phyloP scores from a whole-genome alignment of 2,888 invertebrate species.

The Girardia tigrina region DNA sequence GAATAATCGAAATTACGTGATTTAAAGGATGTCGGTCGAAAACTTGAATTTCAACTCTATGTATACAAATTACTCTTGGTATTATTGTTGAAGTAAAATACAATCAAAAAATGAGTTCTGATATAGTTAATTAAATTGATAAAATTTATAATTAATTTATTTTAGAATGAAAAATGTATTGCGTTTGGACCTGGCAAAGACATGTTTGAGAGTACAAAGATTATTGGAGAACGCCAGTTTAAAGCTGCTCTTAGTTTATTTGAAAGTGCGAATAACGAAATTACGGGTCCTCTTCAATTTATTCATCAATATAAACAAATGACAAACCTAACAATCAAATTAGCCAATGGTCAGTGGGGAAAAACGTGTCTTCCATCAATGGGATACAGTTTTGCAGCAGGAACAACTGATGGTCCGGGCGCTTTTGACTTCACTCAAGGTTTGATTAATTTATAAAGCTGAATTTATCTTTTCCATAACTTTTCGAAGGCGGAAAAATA shows the following conservation, averaged over 20 bases:
- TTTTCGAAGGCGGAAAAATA: no score
- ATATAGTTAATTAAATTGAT: no score
- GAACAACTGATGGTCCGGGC: conserved; percentile 49
- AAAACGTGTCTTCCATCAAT: conserved; percentile 72
- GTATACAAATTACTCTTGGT: no score
- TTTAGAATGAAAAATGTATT: conserved; percentile 59
- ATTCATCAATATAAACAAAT: conserved; percentile 73
- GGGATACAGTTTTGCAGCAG: conserved; percentile 77
- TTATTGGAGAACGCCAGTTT: conserved; percentile 67
- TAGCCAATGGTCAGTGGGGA: conserved; percentile 51
- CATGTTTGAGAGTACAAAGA: conserved; percentile 78
- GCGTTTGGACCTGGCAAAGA: conserved; percentile 74
- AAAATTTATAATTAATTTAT: neutral
- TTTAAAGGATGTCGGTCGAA: no score
- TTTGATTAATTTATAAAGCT: no score
- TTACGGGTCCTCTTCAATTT: conserved; percentile 62
- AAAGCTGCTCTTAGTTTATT: conserved; percentile 61
- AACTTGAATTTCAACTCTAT: no score
- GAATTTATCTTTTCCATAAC: no score
- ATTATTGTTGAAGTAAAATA: no score
- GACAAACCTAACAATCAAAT: conserved; percentile 53
- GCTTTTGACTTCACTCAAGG: conserved; percentile 44
- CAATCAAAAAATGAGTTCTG: no score
- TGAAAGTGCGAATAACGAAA: conserved; percentile 53
- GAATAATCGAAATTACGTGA: no score